Conservation (phyloP, 2,113 vertebrate genomes). For the Uria aalge region DNA sequence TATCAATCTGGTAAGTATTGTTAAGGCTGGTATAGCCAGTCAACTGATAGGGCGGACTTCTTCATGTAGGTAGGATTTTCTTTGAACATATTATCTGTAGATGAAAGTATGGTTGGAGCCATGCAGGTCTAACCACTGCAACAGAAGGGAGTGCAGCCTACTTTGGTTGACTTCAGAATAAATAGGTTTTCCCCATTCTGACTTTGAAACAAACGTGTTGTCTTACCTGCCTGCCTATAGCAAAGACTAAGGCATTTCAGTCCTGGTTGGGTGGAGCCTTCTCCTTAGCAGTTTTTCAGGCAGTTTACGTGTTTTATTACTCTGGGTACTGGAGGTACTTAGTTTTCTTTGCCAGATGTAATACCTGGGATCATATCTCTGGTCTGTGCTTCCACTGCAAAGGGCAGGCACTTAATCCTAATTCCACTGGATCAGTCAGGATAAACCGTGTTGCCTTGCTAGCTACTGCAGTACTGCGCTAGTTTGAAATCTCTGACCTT, state of each 20-base stretch:
- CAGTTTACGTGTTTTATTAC: background rate
- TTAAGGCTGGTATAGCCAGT: background rate
- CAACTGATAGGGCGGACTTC: background rate
- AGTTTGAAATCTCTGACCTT: background rate
- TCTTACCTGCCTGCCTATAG: background rate
- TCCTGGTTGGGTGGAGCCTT: fast-evolving
- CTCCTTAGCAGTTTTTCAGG: background rate
- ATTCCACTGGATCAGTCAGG: background rate
- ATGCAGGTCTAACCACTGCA: background rate
- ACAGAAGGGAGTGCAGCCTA: fast-evolving
- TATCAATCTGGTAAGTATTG: background rate
- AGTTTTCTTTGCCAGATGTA: background rate
- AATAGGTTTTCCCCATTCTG: background rate
- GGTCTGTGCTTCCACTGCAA: background rate
- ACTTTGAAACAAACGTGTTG: background rate
- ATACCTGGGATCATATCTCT: background rate
- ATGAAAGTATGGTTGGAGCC: background rate
- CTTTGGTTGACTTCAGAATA: background rate
- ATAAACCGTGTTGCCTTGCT: background rate
- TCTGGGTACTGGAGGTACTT: background rate
- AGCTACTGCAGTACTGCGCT: background rate
- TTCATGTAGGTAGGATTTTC: background rate
- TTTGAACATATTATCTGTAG: background rate
- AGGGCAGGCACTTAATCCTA: background rate
- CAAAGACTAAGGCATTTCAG: background rate